Evolutionary conservation across 2,888 invertebrate species (phyloP).

Genomic region (Drosophila niveifrons): DNA sequence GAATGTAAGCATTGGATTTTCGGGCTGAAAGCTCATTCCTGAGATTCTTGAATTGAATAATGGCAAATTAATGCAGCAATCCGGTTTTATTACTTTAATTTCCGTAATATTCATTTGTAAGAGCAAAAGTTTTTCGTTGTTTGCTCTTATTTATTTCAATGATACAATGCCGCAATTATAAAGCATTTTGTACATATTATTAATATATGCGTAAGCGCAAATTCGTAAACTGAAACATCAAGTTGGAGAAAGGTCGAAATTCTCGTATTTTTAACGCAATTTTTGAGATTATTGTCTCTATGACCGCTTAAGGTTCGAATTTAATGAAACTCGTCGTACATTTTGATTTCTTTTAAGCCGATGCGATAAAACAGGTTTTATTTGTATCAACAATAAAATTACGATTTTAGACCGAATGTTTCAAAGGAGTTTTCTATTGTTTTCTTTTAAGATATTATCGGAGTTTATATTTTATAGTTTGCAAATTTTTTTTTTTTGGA

Average conservation of each 20-base stretch:
- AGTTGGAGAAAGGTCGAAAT: slow-evolving; percentile 6
- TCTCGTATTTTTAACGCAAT: not conserved
- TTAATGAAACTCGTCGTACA: not conserved
- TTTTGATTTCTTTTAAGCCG: not conserved
- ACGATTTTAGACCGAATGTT: not conserved
- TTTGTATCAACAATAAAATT: not conserved
- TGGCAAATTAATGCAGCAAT: slow-evolving; percentile 7
- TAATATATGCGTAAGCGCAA: not conserved
- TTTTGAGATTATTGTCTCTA: not conserved
- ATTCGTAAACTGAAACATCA: not conserved
- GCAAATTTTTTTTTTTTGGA: no score
- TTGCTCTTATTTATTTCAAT: not conserved
- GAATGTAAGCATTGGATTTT: not conserved
- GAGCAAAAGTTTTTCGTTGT: not conserved
- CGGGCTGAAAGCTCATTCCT: not conserved
- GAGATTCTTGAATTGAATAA: slow-evolving; percentile 3
- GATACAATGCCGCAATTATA: not conserved
- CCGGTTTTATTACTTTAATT: not conserved
- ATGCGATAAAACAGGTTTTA: not conserved
- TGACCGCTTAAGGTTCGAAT: not conserved
- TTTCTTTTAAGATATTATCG: no score
- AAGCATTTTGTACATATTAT: not conserved
- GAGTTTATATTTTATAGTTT: no score
- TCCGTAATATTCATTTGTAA: not conserved
- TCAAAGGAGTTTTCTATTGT: no score